Evolutionary conservation across 1,140 invertebrate species (phyloP).

Genomic region (Thereuonema tuberculata): DNA sequence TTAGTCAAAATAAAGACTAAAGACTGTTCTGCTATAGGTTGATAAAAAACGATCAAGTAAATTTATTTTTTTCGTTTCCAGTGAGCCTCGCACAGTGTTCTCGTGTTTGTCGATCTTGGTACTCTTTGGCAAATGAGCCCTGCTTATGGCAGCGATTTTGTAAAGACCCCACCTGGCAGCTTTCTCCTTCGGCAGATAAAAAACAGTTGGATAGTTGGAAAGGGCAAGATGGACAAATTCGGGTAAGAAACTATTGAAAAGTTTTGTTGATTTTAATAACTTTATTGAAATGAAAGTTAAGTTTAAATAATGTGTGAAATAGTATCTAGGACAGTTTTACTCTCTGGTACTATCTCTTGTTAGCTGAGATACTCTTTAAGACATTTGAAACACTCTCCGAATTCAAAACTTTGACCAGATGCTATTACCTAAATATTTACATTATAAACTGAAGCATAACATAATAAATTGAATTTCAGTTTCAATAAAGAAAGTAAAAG

Average conservation of each 20-base stretch:
- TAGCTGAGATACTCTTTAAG: not conserved
- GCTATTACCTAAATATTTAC: too few species aligned
- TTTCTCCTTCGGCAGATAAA: constrained; percentile 15
- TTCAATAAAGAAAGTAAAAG: too few species aligned
- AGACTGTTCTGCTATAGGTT: too few species aligned
- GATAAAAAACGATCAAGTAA: too few species aligned
- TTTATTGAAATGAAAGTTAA: not conserved
- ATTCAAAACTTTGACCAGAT: too few species aligned
- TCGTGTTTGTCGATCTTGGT: constrained; percentile 22
- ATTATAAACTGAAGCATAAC: too few species aligned
- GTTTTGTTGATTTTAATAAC: not conserved
- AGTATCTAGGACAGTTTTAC: too few species aligned
- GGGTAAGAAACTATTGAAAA: not conserved
- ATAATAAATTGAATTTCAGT: too few species aligned
- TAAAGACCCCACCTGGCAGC: constrained; percentile 14
- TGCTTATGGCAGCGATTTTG: constrained; percentile 18
- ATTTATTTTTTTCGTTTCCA: too few species aligned
- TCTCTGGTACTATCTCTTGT: too few species aligned
- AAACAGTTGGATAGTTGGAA: constrained; percentile 14
- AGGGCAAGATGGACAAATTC: constrained; percentile 11
- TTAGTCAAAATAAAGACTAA: too few species aligned
- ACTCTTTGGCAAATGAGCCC: constrained; percentile 12
- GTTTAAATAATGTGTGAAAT: not conserved
- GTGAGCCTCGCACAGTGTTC: constrained; percentile 29
- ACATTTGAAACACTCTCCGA: not conserved